Evolutionary conservation across 2,888 invertebrate genomes (phyloP).

Genomic region (Stenichneumon culpator): DNA sequence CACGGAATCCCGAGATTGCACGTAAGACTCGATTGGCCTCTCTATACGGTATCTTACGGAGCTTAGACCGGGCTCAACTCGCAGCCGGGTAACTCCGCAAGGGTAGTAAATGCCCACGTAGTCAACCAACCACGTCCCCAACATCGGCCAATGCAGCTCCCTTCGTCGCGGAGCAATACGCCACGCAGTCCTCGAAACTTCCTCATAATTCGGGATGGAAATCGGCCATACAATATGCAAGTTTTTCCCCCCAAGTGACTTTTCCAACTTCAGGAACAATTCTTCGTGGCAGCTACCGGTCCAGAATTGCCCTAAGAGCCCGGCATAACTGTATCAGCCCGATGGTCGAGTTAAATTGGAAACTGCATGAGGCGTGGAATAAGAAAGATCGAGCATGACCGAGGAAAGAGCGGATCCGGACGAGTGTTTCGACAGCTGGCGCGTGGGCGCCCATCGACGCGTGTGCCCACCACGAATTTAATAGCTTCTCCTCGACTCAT

Average conservation of each 20-base stretch:
- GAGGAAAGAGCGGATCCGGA: constrained; percentile 32
- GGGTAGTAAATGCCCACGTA: constrained; percentile 45
- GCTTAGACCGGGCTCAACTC: constrained; percentile 57
- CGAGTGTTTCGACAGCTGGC: constrained; percentile 69
- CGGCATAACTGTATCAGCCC: constrained; percentile 10
- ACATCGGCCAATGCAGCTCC: constrained; percentile 21
- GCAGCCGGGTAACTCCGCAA: constrained; percentile 38
- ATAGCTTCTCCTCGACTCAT: constrained; percentile 61
- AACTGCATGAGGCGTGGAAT: background rate
- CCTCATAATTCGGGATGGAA: background rate
- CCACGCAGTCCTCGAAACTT: background rate
- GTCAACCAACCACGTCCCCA: constrained; percentile 26
- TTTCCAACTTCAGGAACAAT: background rate
- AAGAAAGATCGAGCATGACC: constrained; percentile 33
- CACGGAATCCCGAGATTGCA: constrained; percentile 58
- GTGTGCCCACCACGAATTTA: constrained; percentile 64
- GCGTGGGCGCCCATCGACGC: constrained; percentile 64
- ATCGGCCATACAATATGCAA: background rate
- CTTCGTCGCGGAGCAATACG: background rate
- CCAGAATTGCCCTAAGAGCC: background rate
- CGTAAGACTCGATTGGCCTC: constrained; percentile 73
- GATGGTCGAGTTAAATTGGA: background rate
- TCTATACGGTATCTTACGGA: constrained; percentile 35
- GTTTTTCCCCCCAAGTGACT: background rate
- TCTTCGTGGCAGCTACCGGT: background rate